Evolutionary conservation across 1,140 invertebrate species (phyloP).

Genomic region (Drosophila takahashii): DNA sequence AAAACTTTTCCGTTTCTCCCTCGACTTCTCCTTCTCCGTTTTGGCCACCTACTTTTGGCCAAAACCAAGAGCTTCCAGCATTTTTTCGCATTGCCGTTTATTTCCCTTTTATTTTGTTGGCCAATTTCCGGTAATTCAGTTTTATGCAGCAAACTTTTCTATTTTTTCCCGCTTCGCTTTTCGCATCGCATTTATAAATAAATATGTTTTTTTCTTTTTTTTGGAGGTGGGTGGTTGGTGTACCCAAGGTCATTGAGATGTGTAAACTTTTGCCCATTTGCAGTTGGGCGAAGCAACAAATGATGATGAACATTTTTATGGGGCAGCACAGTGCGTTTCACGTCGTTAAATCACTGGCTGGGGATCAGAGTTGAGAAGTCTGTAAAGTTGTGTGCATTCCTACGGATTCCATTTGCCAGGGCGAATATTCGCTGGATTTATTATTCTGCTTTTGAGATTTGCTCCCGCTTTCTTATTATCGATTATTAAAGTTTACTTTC

Average conservation of each 20-base stretch:
- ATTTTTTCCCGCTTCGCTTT: constrained; percentile 54
- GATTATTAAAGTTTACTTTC: not conserved
- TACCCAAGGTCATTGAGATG: constrained; percentile 53
- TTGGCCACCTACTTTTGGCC: constrained; percentile 66
- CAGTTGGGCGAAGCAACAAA: constrained; percentile 55
- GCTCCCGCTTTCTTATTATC: not conserved
- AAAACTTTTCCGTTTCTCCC: constrained; percentile 50
- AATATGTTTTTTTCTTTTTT: constrained; percentile 39
- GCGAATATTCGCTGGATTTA: constrained; percentile 21
- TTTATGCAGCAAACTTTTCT: constrained; percentile 80
- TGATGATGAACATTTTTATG: constrained; percentile 57
- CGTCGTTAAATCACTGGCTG: constrained; percentile 44
- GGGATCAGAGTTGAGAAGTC: constrained; percentile 47
- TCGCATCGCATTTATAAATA: constrained; percentile 52
- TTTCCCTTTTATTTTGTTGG: constrained; percentile 67
- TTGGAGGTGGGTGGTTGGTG: constrained; percentile 3
- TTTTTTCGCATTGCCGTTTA: constrained; percentile 68
- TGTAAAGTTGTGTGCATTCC: constrained; percentile 31
- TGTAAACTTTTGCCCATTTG: constrained; percentile 55
- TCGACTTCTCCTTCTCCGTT: constrained; percentile 4
- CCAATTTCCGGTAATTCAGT: constrained; percentile 83
- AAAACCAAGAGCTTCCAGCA: constrained; percentile 21
- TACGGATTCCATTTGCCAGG: constrained; percentile 18
- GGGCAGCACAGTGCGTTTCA: constrained; percentile 45
- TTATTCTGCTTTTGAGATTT: constrained; percentile 14